phyloP scores from a whole-genome alignment of 2,888 invertebrate genomes.

The Choristoneura rosaceana region DNA sequence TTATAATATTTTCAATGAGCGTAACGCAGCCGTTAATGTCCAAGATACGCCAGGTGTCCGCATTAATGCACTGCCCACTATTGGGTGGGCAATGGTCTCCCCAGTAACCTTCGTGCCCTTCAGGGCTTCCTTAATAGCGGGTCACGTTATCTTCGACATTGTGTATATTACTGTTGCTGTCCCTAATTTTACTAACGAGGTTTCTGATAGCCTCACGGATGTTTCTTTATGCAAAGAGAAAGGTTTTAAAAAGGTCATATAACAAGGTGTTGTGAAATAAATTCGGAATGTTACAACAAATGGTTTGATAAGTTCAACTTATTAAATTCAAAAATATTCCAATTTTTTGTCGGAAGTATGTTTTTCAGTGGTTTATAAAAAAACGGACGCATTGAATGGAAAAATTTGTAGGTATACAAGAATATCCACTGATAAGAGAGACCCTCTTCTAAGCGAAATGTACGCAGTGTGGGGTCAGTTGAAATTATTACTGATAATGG shows the following conservation, averaged over 20 bases:
- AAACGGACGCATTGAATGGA: too few species aligned
- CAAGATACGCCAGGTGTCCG: constrained; percentile 34
- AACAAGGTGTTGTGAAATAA: too few species aligned
- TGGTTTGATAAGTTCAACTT: too few species aligned
- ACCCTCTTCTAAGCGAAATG: too few species aligned
- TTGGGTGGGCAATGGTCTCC: constrained; percentile 51
- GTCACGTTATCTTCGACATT: constrained; percentile 60
- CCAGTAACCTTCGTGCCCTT: constrained; percentile 68
- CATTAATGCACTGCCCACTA: constrained; percentile 22
- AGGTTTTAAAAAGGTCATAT: neutral
- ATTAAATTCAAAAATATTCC: too few species aligned
- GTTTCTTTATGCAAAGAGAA: neutral
- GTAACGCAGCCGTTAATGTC: constrained; percentile 12
- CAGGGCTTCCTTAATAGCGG: constrained; percentile 65
- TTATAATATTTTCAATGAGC: neutral
- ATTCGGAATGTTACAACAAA: too few species aligned
- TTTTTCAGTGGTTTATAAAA: too few species aligned
- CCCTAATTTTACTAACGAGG: constrained; percentile 51
- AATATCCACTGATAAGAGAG: too few species aligned
- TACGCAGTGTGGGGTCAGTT: too few species aligned
- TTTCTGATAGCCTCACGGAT: constrained; percentile 6
- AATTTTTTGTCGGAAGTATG: too few species aligned
- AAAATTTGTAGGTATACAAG: too few species aligned
- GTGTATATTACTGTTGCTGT: constrained; percentile 32
- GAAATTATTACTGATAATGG: too few species aligned